These are phyloP conservation scores for Piprites chloris DNA, from an alignment of 2,113 vertebrate genomes.

Conservation along the genomic window DNA sequence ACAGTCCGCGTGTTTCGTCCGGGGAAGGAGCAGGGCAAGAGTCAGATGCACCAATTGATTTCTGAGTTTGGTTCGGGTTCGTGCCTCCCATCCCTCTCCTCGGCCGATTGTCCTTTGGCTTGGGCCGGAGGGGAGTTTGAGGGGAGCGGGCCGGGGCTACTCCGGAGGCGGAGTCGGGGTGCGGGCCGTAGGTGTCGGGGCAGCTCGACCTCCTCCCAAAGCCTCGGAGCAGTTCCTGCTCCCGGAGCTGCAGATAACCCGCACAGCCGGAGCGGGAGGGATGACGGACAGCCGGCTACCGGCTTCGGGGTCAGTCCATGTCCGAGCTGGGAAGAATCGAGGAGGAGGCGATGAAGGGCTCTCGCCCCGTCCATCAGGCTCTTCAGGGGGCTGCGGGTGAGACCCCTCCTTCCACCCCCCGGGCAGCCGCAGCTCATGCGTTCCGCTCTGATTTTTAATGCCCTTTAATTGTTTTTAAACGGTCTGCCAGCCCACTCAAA, in stretches of 20 bases:
- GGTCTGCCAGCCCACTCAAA: conserved; percentile 84
- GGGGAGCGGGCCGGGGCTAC: neutral
- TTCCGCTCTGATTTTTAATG: conserved; percentile 89
- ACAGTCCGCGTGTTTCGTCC: neutral
- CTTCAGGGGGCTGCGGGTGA: neutral
- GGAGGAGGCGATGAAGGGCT: neutral
- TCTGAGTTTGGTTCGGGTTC: neutral
- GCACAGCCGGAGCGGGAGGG: neutral
- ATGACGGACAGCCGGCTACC: neutral
- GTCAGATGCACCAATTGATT: neutral
- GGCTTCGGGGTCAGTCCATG: neutral
- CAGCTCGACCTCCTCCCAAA: neutral
- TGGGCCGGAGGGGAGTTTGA: neutral
- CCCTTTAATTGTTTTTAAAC: conserved; percentile 91
- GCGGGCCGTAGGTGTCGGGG: neutral
- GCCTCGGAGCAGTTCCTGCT: neutral
- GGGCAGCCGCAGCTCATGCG: conserved; percentile 77
- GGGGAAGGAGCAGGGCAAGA: neutral
- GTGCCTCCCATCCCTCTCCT: too few species aligned
- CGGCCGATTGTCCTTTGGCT: neutral
- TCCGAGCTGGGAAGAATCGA: neutral
- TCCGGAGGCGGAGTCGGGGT: neutral
- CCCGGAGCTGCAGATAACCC: neutral
- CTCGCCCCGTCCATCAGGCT: neutral
- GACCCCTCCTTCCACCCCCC: neutral